A percentile compares a stretch with the other conserved stretches of the same genome.
Evolutionary conservation across 2,888 invertebrate genomes (phyloP).

Genomic region (Drosophila greeni): DNA sequence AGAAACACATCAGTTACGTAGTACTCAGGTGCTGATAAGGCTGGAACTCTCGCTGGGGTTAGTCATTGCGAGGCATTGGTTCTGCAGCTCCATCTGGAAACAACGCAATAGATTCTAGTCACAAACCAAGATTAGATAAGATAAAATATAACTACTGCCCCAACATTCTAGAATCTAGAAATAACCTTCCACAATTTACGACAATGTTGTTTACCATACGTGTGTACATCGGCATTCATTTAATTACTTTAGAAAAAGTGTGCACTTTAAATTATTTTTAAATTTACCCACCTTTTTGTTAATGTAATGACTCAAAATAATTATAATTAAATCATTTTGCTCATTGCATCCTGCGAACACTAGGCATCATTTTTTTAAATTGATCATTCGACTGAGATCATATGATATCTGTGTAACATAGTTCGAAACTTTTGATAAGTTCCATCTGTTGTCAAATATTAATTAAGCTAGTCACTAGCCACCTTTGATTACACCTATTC

Average conservation of each 20-base stretch:
- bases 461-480: too few relatives aligned
- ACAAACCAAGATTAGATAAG: slow-evolving; percentile 19
- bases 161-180: slow-evolving; percentile 30
- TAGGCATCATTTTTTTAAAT: not conserved
- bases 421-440: not conserved
- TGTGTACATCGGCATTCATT: slow-evolving; percentile 4
- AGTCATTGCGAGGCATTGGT: slow-evolving; percentile 23
- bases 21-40: slow-evolving; percentile 26
- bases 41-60: slow-evolving; percentile 18
- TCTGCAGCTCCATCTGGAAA: slow-evolving; percentile 17
- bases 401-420: not conserved
- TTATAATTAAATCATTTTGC: not conserved
- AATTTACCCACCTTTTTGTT: not conserved
- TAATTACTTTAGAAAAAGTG: not conserved
- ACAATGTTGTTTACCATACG: slow-evolving; percentile 5
- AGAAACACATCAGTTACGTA: slow-evolving; percentile 29
- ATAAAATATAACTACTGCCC: slow-evolving; percentile 20
- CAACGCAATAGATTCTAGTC: slow-evolving; percentile 28
- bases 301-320: not conserved
- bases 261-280: not conserved
- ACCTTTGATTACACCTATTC: slow-evolving; percentile 6
- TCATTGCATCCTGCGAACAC: not conserved
- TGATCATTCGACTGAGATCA: not conserved
- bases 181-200: slow-evolving; percentile 31
- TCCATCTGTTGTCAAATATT: not conserved